Percentiles rank a stretch among this genome's conserved stretches.
phyloP scores from a whole-genome alignment of 2,888 invertebrate genomes.

The Artemia sinica region DNA sequence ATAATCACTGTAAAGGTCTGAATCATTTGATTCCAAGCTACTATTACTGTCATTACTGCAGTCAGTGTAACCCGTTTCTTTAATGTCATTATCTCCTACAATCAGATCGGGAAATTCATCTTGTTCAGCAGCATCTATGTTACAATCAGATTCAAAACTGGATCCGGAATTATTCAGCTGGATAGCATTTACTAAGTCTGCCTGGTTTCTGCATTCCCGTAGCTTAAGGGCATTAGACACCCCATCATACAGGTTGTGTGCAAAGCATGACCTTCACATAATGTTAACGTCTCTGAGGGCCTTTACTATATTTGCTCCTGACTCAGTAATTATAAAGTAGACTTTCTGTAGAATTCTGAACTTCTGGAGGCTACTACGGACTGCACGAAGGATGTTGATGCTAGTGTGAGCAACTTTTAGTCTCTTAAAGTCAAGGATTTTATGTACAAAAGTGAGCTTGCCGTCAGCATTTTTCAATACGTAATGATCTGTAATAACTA shows the following conservation, averaged over 20 bases:
- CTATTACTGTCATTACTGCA: not conserved
- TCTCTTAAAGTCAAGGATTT: not conserved
- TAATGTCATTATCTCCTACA: not conserved
- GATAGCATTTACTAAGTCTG: too few species aligned
- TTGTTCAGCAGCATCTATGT: not conserved
- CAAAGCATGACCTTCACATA: not conserved
- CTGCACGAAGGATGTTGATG: constrained; percentile 5
- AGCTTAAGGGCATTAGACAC: not conserved
- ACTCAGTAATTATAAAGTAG: not conserved
- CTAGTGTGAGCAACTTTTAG: constrained; percentile 10
- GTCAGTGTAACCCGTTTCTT: constrained; percentile 10
- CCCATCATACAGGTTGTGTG: not conserved
- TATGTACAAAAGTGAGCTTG: not conserved
- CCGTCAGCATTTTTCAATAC: not conserved
- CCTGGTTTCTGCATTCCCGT: too few species aligned
- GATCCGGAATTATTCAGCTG: too few species aligned
- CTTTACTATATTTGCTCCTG: constrained; percentile 2
- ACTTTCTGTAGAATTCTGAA: too few species aligned
- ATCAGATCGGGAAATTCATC: not conserved
- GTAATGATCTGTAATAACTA: not conserved
- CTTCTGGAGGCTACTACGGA: not conserved
- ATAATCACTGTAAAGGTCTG: not conserved
- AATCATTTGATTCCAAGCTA: not conserved
- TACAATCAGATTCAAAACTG: not conserved
- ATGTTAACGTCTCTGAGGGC: not conserved